A percentile compares a stretch with the other conserved stretches of the same genome.
These are phyloP conservation scores for Corythaixoides concolor DNA, from an alignment of 2,113 vertebrate species.

Conservation along the genomic window DNA sequence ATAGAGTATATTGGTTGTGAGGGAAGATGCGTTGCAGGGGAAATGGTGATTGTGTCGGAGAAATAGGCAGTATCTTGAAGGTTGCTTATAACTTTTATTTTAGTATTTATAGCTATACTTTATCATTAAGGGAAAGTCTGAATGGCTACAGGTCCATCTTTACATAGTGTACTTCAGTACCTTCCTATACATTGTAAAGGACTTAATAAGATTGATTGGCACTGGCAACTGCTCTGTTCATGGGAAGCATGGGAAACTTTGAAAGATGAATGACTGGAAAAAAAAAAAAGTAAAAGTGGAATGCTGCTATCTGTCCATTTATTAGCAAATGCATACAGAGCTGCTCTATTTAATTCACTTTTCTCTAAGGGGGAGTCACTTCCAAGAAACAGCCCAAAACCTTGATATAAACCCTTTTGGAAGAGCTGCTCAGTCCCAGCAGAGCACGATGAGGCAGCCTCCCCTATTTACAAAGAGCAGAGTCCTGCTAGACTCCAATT, in stretches of 20 bases:
- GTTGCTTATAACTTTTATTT: background rate
- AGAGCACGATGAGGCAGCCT: background rate
- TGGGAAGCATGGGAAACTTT: background rate
- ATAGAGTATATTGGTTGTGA: background rate
- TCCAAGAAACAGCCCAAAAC: background rate
- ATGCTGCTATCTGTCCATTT: background rate
- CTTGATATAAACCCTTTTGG: background rate
- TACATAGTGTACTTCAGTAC: background rate
- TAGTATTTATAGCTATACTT: background rate
- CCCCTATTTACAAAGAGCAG: slow-evolving; percentile 1
- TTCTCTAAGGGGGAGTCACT: background rate
- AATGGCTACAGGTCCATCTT: background rate
- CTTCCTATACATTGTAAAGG: background rate
- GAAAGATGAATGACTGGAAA: background rate
- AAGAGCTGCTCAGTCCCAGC: background rate
- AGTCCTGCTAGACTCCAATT: background rate
- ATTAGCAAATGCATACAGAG: background rate
- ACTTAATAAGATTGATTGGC: background rate
- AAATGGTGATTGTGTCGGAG: background rate
- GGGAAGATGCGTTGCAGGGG: background rate
- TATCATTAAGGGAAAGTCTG: background rate
- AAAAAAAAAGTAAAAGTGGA: background rate
- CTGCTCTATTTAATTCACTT: background rate
- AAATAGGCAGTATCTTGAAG: background rate
- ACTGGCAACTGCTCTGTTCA: background rate